These are phyloP conservation scores for Tinea trinotella DNA, from an alignment of 2,888 invertebrate species.

Conservation along the genomic window DNA sequence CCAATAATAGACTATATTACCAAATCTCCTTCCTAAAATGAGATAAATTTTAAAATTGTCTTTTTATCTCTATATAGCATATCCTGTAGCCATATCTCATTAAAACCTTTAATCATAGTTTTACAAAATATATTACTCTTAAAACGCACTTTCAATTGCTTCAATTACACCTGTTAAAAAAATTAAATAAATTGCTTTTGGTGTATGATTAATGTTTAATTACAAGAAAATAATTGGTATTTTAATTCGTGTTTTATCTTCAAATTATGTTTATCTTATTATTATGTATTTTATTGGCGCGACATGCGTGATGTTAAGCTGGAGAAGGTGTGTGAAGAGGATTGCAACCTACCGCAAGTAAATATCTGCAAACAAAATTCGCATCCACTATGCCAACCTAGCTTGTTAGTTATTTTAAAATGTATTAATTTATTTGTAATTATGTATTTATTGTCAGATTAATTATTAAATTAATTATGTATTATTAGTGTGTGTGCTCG, in stretches of 20 bases:
- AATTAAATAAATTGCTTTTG: neutral
- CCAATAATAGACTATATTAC: too few species aligned
- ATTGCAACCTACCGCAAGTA: too few species aligned
- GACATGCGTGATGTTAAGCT: too few species aligned
- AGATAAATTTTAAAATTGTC: too few species aligned
- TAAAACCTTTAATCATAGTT: neutral
- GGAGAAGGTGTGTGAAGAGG: too few species aligned
- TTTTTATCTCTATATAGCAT: conserved; percentile 50
- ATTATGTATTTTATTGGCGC: too few species aligned
- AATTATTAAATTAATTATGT: neutral
- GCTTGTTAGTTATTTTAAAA: too few species aligned
- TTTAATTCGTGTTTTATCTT: too few species aligned
- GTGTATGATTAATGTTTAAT: neutral
- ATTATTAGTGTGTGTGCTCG: neutral
- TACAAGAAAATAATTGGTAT: neutral
- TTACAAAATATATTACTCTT: neutral
- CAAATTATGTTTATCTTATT: neutral
- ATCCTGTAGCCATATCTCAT: conserved; percentile 59
- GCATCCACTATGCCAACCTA: too few species aligned
- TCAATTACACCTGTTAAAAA: neutral
- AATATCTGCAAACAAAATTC: too few species aligned
- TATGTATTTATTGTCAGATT: conserved; percentile 1
- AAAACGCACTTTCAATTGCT: neutral
- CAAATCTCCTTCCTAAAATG: conserved; percentile 22
- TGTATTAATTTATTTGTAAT: too few species aligned